phyloP scores from a whole-genome alignment of 2,797 vertebrate genomes.

The Spondyliosoma cantharus region DNA sequence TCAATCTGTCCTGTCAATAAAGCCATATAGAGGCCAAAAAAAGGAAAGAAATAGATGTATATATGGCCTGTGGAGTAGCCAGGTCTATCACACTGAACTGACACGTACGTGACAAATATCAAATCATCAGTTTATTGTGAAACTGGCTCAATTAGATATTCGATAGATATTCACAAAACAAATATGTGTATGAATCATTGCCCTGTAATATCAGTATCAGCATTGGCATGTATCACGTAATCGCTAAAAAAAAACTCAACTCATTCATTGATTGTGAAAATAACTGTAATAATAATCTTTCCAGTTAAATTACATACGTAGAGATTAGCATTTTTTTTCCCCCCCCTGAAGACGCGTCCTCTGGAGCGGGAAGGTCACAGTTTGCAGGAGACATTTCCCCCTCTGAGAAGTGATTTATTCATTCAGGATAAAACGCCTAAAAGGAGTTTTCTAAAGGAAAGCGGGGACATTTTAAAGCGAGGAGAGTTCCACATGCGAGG shows the following conservation, averaged over 20 bases:
- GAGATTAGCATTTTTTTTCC: background rate
- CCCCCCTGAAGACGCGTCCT: background rate
- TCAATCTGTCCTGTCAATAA: too few relatives aligned
- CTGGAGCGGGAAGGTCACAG: background rate
- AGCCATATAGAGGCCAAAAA: too few relatives aligned
- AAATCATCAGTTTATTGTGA: too few relatives aligned
- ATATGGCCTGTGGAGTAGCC: too few relatives aligned
- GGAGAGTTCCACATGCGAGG: conserved; percentile 2
- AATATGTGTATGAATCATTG: background rate
- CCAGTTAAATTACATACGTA: background rate
- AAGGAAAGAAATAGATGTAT: too few relatives aligned
- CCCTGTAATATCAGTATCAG: too few relatives aligned
- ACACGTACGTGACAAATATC: too few relatives aligned
- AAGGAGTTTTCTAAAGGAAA: conserved; percentile 38
- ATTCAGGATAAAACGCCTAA: conserved; percentile 10
- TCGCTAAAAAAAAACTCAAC: background rate
- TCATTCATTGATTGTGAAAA: background rate
- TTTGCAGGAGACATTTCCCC: conserved; percentile 1
- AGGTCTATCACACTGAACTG: too few relatives aligned
- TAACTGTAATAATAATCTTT: background rate
- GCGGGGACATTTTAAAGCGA: conserved; percentile 23
- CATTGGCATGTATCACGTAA: too few relatives aligned
- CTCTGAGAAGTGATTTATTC: background rate
- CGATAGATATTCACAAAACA: too few relatives aligned
- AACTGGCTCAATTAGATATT: too few relatives aligned